Conservation (phyloP, 2,888 invertebrate species). For the Uropetala carovei region DNA sequence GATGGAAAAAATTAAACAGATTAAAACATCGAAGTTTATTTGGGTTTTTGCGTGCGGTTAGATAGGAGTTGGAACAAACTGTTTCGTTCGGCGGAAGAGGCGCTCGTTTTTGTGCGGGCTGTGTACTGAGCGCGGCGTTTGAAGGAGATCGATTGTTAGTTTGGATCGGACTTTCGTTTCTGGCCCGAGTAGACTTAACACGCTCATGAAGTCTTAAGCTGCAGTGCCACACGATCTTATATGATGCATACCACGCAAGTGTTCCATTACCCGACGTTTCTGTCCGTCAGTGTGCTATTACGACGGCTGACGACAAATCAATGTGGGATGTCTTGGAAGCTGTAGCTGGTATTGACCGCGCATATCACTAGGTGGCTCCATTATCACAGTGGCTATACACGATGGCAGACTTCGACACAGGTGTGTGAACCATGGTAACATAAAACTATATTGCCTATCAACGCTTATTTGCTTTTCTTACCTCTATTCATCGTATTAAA, state of each 20-base stretch:
- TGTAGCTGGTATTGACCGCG: constrained; percentile 15
- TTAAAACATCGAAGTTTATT: not conserved
- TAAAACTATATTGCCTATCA: not conserved
- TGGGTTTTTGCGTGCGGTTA: not conserved
- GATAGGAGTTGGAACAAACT: not conserved
- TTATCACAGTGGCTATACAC: constrained; percentile 23
- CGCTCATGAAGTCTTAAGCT: constrained; percentile 26
- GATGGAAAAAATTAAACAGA: not conserved
- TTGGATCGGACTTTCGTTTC: not conserved
- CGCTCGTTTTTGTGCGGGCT: not conserved
- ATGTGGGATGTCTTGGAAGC: not conserved
- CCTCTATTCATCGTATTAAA: too few relatives aligned
- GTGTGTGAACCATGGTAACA: constrained; percentile 48
- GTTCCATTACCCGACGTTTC: not conserved
- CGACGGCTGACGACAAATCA: constrained; percentile 19
- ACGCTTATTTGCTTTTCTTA: not conserved
- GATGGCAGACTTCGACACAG: constrained; percentile 65
- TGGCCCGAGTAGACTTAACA: not conserved
- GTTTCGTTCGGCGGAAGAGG: constrained; percentile 48
- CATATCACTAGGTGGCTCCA: constrained; percentile 57
- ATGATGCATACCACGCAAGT: constrained; percentile 8
- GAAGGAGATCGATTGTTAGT: not conserved
- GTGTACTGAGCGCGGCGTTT: constrained; percentile 18
- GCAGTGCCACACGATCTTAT: not conserved
- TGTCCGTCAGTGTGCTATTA: not conserved